Evolutionary conservation across 1,140 invertebrate genomes (phyloP), one percentile per base, ranked within the genome.

Genomic region (Anastrepha obliqua): DNA sequence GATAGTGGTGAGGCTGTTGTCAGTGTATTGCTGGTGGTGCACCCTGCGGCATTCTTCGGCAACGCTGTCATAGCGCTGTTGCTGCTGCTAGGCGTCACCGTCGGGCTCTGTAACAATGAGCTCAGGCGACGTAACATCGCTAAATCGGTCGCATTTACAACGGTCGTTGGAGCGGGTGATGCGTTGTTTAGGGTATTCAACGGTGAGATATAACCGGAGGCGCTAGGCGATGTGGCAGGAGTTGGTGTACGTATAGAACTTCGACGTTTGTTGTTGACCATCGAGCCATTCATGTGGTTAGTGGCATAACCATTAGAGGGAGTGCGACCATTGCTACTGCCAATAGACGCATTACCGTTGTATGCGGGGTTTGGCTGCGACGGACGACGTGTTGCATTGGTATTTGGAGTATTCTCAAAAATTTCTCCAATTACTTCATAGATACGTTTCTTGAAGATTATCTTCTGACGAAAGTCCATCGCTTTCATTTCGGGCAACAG

Each of bases 401-500:
- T 29, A 4, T 81, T 59, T 85, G 81, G 59, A 44, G 29, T 86
- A 17, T 64, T 20, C 29, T 86, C 86, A 59, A 92, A 92, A 51
- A 92, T 91, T 55, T 92, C 90, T 13, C 89, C 88, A 6, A 92
- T 86, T 8, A 92, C 81, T 47, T 91, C 91, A 60, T 92, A 92
- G 2, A 92, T 89, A 47, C 91, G 90, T 2, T 90, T 90, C 85
- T 93, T 93, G 39, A 93, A 92, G n/a, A 88, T 86, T 7, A 93
- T 88, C 86, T 92, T 93, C 70, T 93, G 90, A 55, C 89, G 89
- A 55, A 91, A 92, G 74, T 90, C 88, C 91, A 93, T 93, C 20
- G 88, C 89, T 8, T 90, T 89, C 85, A 93, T 91, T 87, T 93
- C 92, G 42, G 91, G 91, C 7, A 90, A 89, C 5, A 92, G 70